phyloP scores from a whole-genome alignment of 37 sponge, comb jelly and placozoan species.

The Aplysina aerophoba region DNA sequence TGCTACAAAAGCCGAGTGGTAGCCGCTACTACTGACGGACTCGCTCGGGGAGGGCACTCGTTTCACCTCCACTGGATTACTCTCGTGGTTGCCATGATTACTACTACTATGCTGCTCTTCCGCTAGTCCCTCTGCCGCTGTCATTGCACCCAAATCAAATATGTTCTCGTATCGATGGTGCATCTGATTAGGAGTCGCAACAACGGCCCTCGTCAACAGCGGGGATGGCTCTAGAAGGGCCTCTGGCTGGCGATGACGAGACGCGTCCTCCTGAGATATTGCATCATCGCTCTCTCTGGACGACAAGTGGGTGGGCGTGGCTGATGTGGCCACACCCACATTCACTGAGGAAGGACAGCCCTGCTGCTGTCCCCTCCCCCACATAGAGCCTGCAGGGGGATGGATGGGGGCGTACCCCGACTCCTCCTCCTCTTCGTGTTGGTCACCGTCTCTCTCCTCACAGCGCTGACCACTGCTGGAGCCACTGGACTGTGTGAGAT shows the following conservation, averaged over 20 bases:
- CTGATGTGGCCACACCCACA: neutral
- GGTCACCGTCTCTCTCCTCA: too few relatives aligned
- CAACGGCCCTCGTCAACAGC: neutral
- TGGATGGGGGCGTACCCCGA: neutral
- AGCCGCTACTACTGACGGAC: neutral
- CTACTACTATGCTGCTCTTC: too few relatives aligned
- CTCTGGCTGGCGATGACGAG: neutral
- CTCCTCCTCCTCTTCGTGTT: neutral
- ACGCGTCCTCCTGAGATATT: neutral
- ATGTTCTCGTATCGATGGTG: neutral
- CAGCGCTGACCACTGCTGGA: too few relatives aligned
- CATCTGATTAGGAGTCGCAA: neutral
- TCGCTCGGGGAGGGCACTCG: neutral
- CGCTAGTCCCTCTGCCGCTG: too few relatives aligned
- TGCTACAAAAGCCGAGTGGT: neutral
- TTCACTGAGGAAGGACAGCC: neutral
- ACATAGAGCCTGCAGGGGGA: neutral
- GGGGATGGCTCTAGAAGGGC: neutral
- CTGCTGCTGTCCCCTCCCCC: neutral
- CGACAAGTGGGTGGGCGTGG: neutral
- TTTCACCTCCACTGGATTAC: neutral
- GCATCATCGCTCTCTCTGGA: neutral
- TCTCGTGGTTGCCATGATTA: too few relatives aligned
- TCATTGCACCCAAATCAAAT: neutral
- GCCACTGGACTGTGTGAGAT: too few relatives aligned